Evolutionary conservation across 2,113 vertebrate species (phyloP).

Genomic region (Pseudolaguvia tuberculata): DNA sequence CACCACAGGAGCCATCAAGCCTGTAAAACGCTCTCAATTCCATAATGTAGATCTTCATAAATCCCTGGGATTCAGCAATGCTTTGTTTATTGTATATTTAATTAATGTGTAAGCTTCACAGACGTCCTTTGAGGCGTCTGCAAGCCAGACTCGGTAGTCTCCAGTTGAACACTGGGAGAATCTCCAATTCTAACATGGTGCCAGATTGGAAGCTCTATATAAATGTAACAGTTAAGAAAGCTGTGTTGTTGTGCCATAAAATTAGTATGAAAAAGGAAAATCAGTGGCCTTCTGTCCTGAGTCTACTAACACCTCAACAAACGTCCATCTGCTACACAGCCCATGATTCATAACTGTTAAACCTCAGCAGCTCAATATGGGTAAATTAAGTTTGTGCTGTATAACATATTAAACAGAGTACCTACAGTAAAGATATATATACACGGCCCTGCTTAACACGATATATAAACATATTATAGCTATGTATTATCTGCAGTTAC

Average conservation of each 20-base stretch:
- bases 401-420: background rate
- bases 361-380: background rate
- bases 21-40: constrained; percentile 15
- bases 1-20: constrained; percentile 29
- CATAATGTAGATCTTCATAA: constrained; percentile 36
- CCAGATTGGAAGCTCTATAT: constrained; percentile 25
- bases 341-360: constrained; percentile 2
- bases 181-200: constrained; percentile 24
- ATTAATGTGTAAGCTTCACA: constrained; percentile 36
- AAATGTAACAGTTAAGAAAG: constrained; percentile 30
- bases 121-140: constrained; percentile 13
- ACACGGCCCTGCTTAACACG: background rate
- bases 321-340: constrained; percentile 14
- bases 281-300: constrained; percentile 13
- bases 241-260: constrained; percentile 18
- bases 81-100: constrained; percentile 46
- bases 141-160: constrained; percentile 35
- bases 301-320: constrained; percentile 11
- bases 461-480: background rate
- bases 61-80: constrained; percentile 25
- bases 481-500: background rate
- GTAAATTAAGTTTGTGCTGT: constrained; percentile 1
- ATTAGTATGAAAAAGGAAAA: background rate
- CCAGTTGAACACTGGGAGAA: constrained; percentile 33
- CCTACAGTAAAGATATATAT: background rate